Evolutionary conservation across 2,113 vertebrate genomes (phyloP), one percentile per base, ranked within the genome.

Genomic region (Varanus salvator): DNA sequence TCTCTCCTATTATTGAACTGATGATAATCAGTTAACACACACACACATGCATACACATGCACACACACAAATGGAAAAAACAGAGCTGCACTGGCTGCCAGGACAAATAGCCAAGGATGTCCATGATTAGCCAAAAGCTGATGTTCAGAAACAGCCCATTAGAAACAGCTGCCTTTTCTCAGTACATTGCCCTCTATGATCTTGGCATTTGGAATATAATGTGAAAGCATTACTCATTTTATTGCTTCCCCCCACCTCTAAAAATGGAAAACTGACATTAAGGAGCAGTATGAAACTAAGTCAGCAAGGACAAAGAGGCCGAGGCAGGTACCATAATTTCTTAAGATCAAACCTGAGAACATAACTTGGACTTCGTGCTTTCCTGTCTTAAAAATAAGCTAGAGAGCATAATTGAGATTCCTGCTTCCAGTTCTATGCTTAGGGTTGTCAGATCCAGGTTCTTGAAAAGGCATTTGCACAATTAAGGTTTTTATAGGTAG

Each of bases 91-190:
- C 17, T 66, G 38, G 27, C 50, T 90, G 88, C 83, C 83, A 90
- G 75, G 27, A 80, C 8, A 84, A 89, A 88, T 82, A 76, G 54
- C 44, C 57, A 66, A 84, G 80, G 38, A 71, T n/a, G 57, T 15
- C 64, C 60, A 34, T 23, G 83, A 90, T 90, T 80, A 78, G 75
- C 83, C 83, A 85, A 84, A 66, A 80, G 69, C 29, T 78, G 74
- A 69, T 21, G 25, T 80, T 85, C 76, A 71, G 27, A 38, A 90
- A 85, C 38, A 27, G 75, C 57, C 60, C 25, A 85, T 90, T 90
- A 85, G 82, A 80, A 90, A 85, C 83, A 90, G 75, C 83, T 85
- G 88, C 64, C 64, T 90, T 90, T 80, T 69, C 64, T 85, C 83
- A 57, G 64, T 80, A 90, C 48, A 23, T 80, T 54, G 50, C 85